These are phyloP conservation scores for Dolichoris vasculosae DNA, from an alignment of 1,140 invertebrate genomes.

Conservation along the genomic window DNA sequence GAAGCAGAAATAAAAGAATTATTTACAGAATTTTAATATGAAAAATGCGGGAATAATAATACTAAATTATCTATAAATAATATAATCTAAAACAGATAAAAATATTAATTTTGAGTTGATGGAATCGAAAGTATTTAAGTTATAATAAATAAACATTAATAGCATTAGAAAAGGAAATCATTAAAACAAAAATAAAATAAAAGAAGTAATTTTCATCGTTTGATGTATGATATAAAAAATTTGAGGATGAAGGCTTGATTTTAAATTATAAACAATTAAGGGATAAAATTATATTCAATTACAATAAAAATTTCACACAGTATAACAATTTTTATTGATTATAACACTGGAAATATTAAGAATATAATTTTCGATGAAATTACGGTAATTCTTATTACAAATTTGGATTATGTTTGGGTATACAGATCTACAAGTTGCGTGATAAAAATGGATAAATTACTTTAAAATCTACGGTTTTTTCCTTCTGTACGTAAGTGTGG, in stretches of 20 bases:
- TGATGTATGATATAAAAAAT: neutral
- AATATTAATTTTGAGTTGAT: too few relatives aligned
- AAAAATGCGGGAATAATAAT: too few relatives aligned
- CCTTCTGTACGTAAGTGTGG: conserved; percentile 29
- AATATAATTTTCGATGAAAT: conserved; percentile 72
- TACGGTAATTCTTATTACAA: conserved; percentile 72
- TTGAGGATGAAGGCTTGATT: neutral
- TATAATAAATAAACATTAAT: too few relatives aligned
- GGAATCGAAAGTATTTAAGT: too few relatives aligned
- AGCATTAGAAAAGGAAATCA: too few relatives aligned
- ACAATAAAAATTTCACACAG: conserved; percentile 58
- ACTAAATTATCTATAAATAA: too few relatives aligned
- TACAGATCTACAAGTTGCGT: conserved; percentile 62
- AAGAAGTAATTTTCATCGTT: neutral
- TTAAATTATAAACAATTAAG: neutral
- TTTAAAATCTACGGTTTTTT: conserved; percentile 41
- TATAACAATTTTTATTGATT: conserved; percentile 74
- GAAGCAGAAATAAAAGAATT: too few relatives aligned
- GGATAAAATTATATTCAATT: neutral
- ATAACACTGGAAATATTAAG: conserved; percentile 74
- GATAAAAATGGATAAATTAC: conserved; percentile 65
- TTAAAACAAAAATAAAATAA: neutral
- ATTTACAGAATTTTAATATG: too few relatives aligned
- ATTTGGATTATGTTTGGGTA: conserved; percentile 67
- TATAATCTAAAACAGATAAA: too few relatives aligned